Conservation (phyloP, 1,140 invertebrate species). For the Zaprionus kolodkinae region DNA sequence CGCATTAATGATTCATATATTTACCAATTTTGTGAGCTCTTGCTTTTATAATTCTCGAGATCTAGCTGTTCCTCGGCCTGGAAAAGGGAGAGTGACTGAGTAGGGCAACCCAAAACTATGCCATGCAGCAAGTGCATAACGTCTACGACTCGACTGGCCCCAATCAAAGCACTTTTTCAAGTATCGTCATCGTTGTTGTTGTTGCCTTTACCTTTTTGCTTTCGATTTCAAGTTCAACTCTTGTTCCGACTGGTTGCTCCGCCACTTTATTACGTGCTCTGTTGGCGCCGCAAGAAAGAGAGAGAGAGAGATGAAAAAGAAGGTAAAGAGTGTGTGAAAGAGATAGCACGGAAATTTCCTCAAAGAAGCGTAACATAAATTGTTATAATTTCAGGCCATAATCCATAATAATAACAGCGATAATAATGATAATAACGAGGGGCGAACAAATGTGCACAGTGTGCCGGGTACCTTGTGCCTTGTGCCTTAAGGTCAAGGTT, state of each 20-base stretch:
- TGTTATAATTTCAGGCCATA: conserved; percentile 77
- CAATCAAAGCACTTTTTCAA: conserved; percentile 26
- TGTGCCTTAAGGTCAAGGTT: conserved; percentile 78
- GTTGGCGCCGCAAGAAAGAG: conserved; percentile 38
- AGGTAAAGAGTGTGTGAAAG: background rate
- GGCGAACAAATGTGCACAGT: conserved; percentile 33
- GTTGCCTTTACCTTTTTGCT: conserved; percentile 47
- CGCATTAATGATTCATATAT: too few relatives aligned
- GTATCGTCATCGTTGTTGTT: conserved; percentile 40
- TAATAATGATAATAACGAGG: conserved; percentile 38
- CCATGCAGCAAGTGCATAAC: conserved; percentile 8
- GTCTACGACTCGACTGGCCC: conserved; percentile 7
- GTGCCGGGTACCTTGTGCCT: conserved; percentile 31
- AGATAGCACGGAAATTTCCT: conserved; percentile 47
- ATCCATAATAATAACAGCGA: conserved; percentile 61
- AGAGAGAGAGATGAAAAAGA: background rate
- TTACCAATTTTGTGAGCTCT: too few relatives aligned
- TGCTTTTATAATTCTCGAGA: too few relatives aligned
- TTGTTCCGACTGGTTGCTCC: conserved; percentile 74
- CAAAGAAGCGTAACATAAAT: conserved; percentile 80
- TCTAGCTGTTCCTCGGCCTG: too few relatives aligned
- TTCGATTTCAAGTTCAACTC: conserved; percentile 82
- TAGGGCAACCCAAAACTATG: background rate
- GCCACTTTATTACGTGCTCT: conserved; percentile 72
- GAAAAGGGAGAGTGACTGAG: background rate